These are phyloP conservation scores for Anguilla marmorata DNA, from an alignment of 2,797 vertebrate genomes.

Conservation along the genomic window DNA sequence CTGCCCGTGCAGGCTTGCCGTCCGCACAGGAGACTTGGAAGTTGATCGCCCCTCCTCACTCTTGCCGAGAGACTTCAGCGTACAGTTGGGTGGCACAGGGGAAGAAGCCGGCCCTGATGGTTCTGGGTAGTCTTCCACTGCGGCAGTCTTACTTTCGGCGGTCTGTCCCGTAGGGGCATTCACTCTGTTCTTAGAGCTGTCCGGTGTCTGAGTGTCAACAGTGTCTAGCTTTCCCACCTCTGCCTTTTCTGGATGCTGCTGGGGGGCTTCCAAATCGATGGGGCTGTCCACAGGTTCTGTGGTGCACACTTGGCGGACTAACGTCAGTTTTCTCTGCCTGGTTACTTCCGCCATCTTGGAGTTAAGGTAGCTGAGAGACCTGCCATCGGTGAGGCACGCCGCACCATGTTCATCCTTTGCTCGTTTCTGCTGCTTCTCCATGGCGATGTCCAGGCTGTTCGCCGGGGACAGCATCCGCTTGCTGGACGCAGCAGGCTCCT, in stretches of 20 bases:
- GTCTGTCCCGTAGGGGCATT: conserved; percentile 65
- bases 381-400: conserved; percentile 78
- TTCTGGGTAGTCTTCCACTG: conserved; percentile 56
- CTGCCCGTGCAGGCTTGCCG: conserved; percentile 70
- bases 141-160: conserved; percentile 68
- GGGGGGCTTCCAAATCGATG: conserved; percentile 75
- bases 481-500: conserved; percentile 90
- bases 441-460: conserved; percentile 97
- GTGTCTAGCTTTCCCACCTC: conserved; percentile 56
- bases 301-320: conserved; percentile 93
- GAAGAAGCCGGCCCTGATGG: conserved; percentile 52
- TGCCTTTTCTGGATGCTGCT: conserved; percentile 65
- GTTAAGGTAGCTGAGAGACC: conserved; percentile 73
- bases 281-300: conserved; percentile 86
- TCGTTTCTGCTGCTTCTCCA: conserved; percentile 98
- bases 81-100: conserved; percentile 53
- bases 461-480: conserved; percentile 98
- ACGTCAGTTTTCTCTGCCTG: conserved; percentile 86
- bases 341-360: conserved; percentile 76
- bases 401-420: conserved; percentile 96
- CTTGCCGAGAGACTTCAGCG: conserved; percentile 70
- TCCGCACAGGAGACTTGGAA: conserved; percentile 67
- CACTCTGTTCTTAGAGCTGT: conserved; percentile 62
- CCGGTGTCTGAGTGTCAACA: conserved; percentile 57
- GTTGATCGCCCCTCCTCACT: conserved; percentile 76